Base-by-base conservation (phyloP, 2,888 invertebrate genomes). In the Embidobia sp. region DNA sequence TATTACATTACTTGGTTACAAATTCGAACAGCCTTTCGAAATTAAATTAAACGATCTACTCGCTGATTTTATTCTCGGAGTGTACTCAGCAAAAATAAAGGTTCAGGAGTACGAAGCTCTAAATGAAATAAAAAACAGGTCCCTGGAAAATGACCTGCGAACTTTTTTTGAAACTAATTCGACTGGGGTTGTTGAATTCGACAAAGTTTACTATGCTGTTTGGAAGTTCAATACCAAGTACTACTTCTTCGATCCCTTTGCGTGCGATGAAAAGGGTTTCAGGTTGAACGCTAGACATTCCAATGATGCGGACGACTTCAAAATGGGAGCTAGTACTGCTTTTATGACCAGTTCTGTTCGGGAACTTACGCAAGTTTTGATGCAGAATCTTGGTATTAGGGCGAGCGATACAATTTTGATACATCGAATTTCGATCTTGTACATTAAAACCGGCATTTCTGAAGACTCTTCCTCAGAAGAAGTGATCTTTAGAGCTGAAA, bases 191-290 rank as follows among this genome's bases (percentile, higher is more conserved):
- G 48, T 89, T 0, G 89, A 89, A 51, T 77, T 88, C 0, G 86
- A 86, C 13, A 85, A 85, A 2, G 78, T 49, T 0, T 88, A 81
- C 37, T 89, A 87, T 16, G 86, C 86, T 0, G 80, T 88, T 6
- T 89, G 89, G 89, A 86, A 80, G 15, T 85, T 86, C n/a, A 81
- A 81, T 1, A 77, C 83, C 1, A 87, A 85, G 18, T 89, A 84
- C 22, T 89, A 88, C 18, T 83, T 85, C 5, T 64, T 89, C 6
- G 89, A 89, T 70, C 89, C 89, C 0, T 87, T 85, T 22, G 85
- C 84, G 0, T 89, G 89, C 55, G 87, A 89, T 51, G 72, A 79
- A 0, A 84, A 85, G 8, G 89, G 89, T 0, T 86, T 84, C 35
- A 73, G 86, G n/a, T 72, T 85, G n/a, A 79, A 77, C 61, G 63